Conservation (phyloP, 2,113 vertebrate genomes). For the Xiphophorus hellerii region DNA sequence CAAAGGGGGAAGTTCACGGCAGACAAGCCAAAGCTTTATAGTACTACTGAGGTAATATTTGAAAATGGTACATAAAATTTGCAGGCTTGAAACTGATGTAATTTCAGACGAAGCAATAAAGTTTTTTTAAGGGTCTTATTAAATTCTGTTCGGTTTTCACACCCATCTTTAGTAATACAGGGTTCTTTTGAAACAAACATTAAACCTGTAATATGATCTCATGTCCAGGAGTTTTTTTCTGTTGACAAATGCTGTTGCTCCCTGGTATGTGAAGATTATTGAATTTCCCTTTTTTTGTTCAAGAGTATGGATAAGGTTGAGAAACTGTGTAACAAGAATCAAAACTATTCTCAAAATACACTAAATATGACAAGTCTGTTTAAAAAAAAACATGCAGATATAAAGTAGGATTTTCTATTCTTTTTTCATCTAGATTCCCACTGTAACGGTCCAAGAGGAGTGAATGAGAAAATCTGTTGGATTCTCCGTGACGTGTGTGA, state of each 20-base stretch:
- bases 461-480: neutral
- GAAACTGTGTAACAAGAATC: neutral
- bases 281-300: neutral
- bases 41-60: neutral
- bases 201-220: neutral
- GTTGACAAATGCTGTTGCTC: neutral
- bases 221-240: neutral
- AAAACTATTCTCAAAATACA: slow-evolving; percentile 2
- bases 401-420: neutral
- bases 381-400: neutral
- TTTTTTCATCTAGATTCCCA: slow-evolving; percentile 13
- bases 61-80: slow-evolving; percentile 1
- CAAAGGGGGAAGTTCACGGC: neutral
- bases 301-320: neutral
- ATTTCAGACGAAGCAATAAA: neutral
- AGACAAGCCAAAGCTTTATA: slow-evolving; percentile 6
- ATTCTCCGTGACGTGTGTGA: slow-evolving; percentile 12
- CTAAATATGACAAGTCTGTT: slow-evolving; percentile 17
- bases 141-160: neutral
- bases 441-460: slow-evolving; percentile 31
- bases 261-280: neutral
- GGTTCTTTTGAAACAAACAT: neutral
- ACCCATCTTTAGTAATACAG: neutral
- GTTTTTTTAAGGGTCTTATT: neutral
- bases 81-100: neutral